These are phyloP conservation scores for Ctenoplectra terminalis DNA, from an alignment of 1,140 invertebrate genomes.

Conservation along the genomic window DNA sequence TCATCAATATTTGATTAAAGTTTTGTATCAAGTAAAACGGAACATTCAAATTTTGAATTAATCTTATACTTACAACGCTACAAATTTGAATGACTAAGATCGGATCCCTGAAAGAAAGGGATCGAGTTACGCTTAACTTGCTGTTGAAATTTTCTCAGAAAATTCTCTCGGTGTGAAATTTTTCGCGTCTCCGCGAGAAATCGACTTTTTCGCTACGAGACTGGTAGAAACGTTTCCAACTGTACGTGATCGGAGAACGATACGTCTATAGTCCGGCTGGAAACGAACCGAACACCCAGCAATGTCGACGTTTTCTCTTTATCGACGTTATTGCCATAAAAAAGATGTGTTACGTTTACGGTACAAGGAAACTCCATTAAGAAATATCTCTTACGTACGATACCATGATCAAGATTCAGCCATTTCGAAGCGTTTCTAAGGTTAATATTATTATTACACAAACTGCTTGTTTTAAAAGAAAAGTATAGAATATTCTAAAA, in stretches of 20 bases:
- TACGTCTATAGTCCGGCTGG: constrained; percentile 50
- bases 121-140: not conserved
- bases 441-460: not conserved
- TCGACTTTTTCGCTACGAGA: constrained; percentile 29
- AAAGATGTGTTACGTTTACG: constrained; percentile 58
- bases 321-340: constrained; percentile 63
- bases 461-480: not conserved
- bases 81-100: constrained; percentile 5
- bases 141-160: constrained; percentile 27
- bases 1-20: no score
- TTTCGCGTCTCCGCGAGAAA: constrained; percentile 10
- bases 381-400: constrained; percentile 44
- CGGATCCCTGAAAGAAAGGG: constrained; percentile 32
- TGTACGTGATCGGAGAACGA: constrained; percentile 68
- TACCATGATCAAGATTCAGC: constrained; percentile 21
- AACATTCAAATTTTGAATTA: not conserved
- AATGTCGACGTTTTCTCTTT: constrained; percentile 44
- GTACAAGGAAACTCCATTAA: constrained; percentile 69
- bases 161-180: constrained; percentile 17
- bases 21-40: no score
- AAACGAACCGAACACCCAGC: constrained; percentile 42
- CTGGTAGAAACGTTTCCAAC: constrained; percentile 39
- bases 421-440: constrained; percentile 41
- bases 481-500: not conserved
- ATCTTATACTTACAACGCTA: no score